Conservation (phyloP, 2,113 vertebrate genomes). For the Varanus salvator region DNA sequence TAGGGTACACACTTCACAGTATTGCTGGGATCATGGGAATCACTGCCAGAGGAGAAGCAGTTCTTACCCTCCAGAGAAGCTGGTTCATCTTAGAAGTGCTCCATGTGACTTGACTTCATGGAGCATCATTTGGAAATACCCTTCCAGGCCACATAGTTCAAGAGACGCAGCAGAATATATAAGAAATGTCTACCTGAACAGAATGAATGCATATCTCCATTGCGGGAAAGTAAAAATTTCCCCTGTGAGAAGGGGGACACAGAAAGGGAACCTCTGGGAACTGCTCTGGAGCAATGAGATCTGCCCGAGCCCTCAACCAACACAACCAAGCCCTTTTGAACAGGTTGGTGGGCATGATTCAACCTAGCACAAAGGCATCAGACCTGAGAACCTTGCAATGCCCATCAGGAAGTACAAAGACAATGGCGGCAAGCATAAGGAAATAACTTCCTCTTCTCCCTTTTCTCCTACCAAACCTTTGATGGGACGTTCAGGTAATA, state of each 20-base stretch:
- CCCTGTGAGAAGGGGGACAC: background rate
- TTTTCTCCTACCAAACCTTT: slow-evolving; percentile 32
- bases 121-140: background rate
- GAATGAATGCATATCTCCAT: background rate
- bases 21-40: background rate
- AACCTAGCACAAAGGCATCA: background rate
- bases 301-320: background rate
- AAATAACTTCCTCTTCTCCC: slow-evolving; percentile 34
- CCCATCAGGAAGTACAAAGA: background rate
- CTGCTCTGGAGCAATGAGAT: no score
- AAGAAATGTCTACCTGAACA: background rate
- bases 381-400: background rate
- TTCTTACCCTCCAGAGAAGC: background rate
- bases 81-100: background rate
- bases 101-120: background rate
- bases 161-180: background rate
- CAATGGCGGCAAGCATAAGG: background rate
- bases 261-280: background rate
- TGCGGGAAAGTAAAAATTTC: background rate
- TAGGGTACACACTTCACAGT: background rate
- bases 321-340: background rate
- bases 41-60: background rate
- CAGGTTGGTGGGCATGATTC: background rate
- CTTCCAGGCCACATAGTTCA: background rate
- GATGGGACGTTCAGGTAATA: slow-evolving; percentile 38